Evolutionary conservation across 2,113 vertebrate genomes (phyloP).

Genomic region (Pangasianodon hypophthalmus): DNA sequence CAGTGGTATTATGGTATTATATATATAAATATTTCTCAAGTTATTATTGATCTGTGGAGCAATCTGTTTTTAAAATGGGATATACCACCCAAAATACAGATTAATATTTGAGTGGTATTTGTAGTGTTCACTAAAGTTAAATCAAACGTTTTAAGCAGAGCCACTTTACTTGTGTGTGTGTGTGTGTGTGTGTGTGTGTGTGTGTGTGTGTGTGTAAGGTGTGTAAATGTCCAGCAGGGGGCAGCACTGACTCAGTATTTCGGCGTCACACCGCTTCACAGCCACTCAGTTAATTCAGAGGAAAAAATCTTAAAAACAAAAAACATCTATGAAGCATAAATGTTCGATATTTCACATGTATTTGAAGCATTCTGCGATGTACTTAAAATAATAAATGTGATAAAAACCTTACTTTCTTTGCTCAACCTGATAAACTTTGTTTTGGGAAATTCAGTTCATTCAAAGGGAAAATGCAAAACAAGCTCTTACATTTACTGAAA

Average conservation of each 20-base stretch:
- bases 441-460: too few relatives aligned
- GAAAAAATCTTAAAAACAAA: too few relatives aligned
- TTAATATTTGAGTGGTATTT: too few relatives aligned
- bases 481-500: too few relatives aligned
- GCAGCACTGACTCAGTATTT: constrained; percentile 5
- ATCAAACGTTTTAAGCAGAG: neutral
- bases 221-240: constrained; percentile 15
- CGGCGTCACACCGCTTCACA: neutral
- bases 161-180: neutral
- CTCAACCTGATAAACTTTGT: neutral
- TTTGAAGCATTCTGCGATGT: neutral
- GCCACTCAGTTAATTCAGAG: neutral
- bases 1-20: too few relatives aligned
- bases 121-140: neutral
- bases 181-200: neutral
- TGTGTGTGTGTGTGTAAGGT: neutral
- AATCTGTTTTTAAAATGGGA: too few relatives aligned
- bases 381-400: too few relatives aligned
- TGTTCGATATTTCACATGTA: neutral
- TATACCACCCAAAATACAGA: too few relatives aligned
- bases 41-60: too few relatives aligned
- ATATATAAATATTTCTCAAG: neutral
- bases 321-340: neutral
- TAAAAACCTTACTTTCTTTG: too few relatives aligned
- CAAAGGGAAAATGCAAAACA: too few relatives aligned